Conservation (phyloP, 1,140 invertebrate species). For the Lineus longissimus region DNA sequence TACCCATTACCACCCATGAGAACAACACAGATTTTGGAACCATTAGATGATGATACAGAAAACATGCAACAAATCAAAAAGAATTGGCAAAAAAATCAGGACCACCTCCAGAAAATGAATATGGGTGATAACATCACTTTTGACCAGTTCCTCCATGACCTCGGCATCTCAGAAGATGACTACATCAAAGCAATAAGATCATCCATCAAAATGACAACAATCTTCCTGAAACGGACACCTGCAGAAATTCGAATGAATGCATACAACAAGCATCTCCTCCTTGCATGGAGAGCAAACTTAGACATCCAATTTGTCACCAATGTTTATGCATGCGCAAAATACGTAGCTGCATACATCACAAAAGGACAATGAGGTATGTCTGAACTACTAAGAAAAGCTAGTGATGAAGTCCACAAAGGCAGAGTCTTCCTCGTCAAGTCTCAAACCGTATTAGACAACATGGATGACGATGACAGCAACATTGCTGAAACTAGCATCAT, state of each 20-base stretch:
- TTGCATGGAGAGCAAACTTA: constrained; percentile 24
- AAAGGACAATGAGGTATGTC: constrained; percentile 26
- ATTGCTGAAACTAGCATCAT: not conserved
- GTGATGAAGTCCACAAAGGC: constrained; percentile 20
- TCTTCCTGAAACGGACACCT: constrained; percentile 16
- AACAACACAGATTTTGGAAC: constrained; percentile 17
- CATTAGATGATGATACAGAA: not conserved
- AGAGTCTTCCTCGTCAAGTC: constrained; percentile 20
- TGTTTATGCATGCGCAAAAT: constrained; percentile 25
- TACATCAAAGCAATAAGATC: constrained; percentile 22
- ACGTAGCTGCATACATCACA: constrained; percentile 23
- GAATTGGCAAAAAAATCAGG: not conserved
- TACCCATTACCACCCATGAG: constrained; percentile 21
- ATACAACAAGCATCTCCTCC: constrained; percentile 17
- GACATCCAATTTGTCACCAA: constrained; percentile 26
- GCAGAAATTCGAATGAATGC: constrained; percentile 17
- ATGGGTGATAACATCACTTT: not conserved
- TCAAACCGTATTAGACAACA: not conserved
- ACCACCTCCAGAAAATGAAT: not conserved
- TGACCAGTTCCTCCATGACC: constrained; percentile 13
- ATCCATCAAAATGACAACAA: constrained; percentile 16
- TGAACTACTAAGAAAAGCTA: constrained; percentile 13
- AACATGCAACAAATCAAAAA: constrained; percentile 2
- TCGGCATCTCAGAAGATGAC: constrained; percentile 14
- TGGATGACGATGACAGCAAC: constrained; percentile 3